Evolutionary conservation across 1,140 invertebrate species (phyloP).

Genomic region (Laodelphax striatellus): DNA sequence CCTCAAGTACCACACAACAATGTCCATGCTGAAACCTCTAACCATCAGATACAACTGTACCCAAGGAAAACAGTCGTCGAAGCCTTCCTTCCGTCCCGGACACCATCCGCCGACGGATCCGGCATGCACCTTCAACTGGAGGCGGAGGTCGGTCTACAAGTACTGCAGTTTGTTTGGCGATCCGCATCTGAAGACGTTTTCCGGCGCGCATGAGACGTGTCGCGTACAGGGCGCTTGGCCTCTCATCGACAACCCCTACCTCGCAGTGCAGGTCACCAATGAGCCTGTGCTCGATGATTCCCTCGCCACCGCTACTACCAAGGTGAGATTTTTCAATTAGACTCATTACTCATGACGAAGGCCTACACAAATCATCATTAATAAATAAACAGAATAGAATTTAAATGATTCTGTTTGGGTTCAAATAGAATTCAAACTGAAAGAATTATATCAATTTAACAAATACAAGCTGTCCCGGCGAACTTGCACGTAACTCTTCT

Average conservation of each 20-base stretch:
- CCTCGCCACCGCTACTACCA: slow-evolving; percentile 41
- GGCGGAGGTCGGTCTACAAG: slow-evolving; percentile 11
- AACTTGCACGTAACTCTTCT: too few species aligned
- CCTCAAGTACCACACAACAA: slow-evolving; percentile 31
- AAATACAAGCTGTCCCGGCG: too few species aligned
- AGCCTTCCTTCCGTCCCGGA: slow-evolving; percentile 5
- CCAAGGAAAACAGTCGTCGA: slow-evolving; percentile 12
- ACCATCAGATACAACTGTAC: slow-evolving; percentile 30
- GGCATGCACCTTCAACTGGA: slow-evolving; percentile 2
- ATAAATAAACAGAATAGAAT: too few species aligned
- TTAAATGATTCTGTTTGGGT: too few species aligned
- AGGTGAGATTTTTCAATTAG: too few species aligned
- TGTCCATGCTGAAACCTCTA: slow-evolving; percentile 23
- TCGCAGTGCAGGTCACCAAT: slow-evolving; percentile 49
- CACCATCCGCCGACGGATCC: slow-evolving; percentile 12
- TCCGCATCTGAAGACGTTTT: slow-evolving; percentile 46
- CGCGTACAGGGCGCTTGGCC: slow-evolving; percentile 44
- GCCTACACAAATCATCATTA: too few species aligned
- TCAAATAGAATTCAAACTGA: too few species aligned
- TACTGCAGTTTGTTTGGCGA: slow-evolving; percentile 47
- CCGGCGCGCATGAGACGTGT: slow-evolving; percentile 42
- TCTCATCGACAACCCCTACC: slow-evolving; percentile 44
- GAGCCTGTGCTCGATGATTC: slow-evolving; percentile 32
- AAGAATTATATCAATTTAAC: too few species aligned
- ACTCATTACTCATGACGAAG: too few species aligned